Percentiles rank a stretch among this genome's conserved stretches.
Conservation (phyloP, 1,140 invertebrate species). For the Trachelipus rathkii region DNA sequence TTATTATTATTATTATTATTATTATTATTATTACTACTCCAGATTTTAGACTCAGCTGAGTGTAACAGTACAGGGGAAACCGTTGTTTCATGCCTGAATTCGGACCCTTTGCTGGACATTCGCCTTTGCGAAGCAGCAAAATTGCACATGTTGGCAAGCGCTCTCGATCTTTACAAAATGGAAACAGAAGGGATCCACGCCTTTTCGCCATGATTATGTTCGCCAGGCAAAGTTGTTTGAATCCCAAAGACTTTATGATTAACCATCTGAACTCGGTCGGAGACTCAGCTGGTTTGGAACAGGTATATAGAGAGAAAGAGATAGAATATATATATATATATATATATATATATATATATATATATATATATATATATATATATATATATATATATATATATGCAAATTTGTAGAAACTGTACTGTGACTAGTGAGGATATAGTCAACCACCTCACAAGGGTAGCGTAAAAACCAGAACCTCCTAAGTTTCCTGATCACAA, state of each 20-base stretch:
- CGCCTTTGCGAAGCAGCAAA: slow-evolving; percentile 56
- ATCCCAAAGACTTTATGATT: slow-evolving; percentile 50
- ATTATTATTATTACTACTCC: slow-evolving; percentile 21
- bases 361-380: not conserved
- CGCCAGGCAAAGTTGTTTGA: slow-evolving; percentile 53
- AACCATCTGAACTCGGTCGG: slow-evolving; percentile 55
- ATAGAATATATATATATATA: slow-evolving; percentile 12
- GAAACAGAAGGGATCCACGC: slow-evolving; percentile 49
- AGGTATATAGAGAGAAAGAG: too few relatives aligned
- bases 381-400: not conserved
- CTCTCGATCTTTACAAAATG: slow-evolving; percentile 49
- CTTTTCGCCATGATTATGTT: slow-evolving; percentile 55
- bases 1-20: not conserved
- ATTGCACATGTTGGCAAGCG: slow-evolving; percentile 54
- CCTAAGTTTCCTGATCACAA: too few relatives aligned
- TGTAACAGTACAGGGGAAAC: slow-evolving; percentile 48
- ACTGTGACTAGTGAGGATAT: too few relatives aligned
- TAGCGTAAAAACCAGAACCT: too few relatives aligned
- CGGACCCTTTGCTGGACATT: slow-evolving; percentile 51
- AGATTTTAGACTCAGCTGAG: slow-evolving; percentile 47
- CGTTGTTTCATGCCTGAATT: slow-evolving; percentile 51
- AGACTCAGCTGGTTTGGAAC: slow-evolving; percentile 53
- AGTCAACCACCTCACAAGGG: too few relatives aligned
- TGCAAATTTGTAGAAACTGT: too few relatives aligned
- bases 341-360: slow-evolving; percentile 1